phyloP scores from a whole-genome alignment of 2,888 invertebrate species.

The Oegoconia quadripuncta region DNA sequence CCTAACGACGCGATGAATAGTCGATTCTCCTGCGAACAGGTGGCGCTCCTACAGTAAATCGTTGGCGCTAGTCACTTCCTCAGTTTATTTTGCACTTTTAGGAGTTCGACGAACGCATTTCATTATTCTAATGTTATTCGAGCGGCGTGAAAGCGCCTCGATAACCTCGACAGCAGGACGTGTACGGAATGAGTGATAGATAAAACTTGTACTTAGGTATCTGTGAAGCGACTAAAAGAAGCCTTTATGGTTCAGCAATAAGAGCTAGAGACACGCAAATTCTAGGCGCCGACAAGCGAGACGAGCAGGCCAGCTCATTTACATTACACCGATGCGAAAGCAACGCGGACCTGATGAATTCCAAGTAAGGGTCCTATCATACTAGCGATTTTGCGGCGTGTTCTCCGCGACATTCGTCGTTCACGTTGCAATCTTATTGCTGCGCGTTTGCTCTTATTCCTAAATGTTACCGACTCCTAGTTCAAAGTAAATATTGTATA shows the following conservation, averaged over 20 bases:
- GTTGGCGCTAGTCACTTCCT: slow-evolving; percentile 36
- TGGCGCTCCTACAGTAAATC: slow-evolving; percentile 39
- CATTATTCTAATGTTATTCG: slow-evolving; percentile 73
- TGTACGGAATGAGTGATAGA: slow-evolving; percentile 61
- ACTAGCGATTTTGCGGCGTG: too few species aligned
- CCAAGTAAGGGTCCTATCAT: too few species aligned
- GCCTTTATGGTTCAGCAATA: slow-evolving; percentile 39
- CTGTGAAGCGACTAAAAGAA: slow-evolving; percentile 33
- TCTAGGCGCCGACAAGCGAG: slow-evolving; percentile 31
- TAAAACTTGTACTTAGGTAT: slow-evolving; percentile 36
- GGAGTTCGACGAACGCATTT: slow-evolving; percentile 66
- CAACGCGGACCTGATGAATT: slow-evolving; percentile 38
- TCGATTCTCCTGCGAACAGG: slow-evolving; percentile 46
- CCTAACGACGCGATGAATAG: slow-evolving; percentile 62
- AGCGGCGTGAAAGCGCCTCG: slow-evolving; percentile 69
- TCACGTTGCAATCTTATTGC: too few species aligned
- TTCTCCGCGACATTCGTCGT: too few species aligned
- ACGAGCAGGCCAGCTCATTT: slow-evolving; percentile 40
- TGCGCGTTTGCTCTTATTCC: too few species aligned
- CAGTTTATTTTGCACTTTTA: slow-evolving; percentile 59
- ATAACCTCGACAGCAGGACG: slow-evolving; percentile 62
- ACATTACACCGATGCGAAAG: slow-evolving; percentile 47
- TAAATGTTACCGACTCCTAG: too few species aligned
- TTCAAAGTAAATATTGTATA: too few species aligned
- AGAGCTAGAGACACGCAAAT: slow-evolving; percentile 34